Conservation (phyloP, 2,888 invertebrate species). For the Aphidoletes aphidimyza region DNA sequence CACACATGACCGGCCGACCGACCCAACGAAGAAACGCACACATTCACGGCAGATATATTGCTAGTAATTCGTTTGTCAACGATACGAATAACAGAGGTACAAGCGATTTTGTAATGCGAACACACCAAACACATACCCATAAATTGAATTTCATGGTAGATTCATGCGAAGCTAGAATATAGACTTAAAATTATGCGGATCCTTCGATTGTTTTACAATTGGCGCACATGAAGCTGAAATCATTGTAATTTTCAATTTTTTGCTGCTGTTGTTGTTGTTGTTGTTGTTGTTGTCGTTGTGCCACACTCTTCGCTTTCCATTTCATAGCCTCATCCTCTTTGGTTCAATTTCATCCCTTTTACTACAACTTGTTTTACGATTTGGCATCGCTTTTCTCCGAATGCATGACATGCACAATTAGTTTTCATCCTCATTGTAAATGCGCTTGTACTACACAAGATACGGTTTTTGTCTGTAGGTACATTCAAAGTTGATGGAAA, state of each 20-base stretch:
- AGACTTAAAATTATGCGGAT: neutral
- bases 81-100: slow-evolving; percentile 39
- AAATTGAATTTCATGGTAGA: slow-evolving; percentile 25
- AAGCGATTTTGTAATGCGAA: slow-evolving; percentile 5
- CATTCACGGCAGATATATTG: slow-evolving; percentile 22
- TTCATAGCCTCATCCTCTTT: no score
- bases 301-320: no score
- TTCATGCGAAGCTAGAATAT: slow-evolving; percentile 26
- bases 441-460: neutral
- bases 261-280: neutral
- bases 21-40: no score
- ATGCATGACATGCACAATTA: neutral
- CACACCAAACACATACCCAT: slow-evolving; percentile 24
- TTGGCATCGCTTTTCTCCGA: no score
- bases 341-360: neutral
- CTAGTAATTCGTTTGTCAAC: slow-evolving; percentile 46
- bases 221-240: neutral
- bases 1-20: no score
- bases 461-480: neutral
- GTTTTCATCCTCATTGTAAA: neutral
- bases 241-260: neutral
- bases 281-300: no score
- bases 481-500: neutral
- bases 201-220: neutral
- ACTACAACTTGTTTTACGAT: no score